Conservation (phyloP, 2,113 vertebrate genomes). For the Colossoma macropomum region DNA sequence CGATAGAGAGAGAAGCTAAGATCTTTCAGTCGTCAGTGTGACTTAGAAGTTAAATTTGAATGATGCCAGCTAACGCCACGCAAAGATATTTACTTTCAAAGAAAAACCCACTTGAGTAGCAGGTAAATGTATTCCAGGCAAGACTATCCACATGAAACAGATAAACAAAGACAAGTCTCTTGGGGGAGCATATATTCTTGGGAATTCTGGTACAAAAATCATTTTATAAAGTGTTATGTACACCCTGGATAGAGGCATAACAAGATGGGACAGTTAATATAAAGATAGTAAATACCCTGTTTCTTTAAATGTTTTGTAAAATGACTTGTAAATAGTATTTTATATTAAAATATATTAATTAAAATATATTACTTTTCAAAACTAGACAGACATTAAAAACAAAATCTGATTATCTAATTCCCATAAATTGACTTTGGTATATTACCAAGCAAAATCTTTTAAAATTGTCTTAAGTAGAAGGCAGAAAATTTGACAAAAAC, state of each 20-base stretch:
- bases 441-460: constrained; percentile 67
- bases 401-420: constrained; percentile 68
- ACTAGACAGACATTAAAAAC: constrained; percentile 73
- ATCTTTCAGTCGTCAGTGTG: constrained; percentile 19
- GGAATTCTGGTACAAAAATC: constrained; percentile 63
- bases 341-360: constrained; percentile 83
- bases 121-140: constrained; percentile 53
- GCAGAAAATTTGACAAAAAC: constrained; percentile 61
- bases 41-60: background rate
- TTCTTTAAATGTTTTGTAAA: constrained; percentile 65
- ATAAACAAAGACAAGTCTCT: constrained; percentile 39
- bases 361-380: constrained; percentile 84
- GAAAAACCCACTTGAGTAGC: background rate
- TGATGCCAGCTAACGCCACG: constrained; percentile 27
- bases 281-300: constrained; percentile 80
- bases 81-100: constrained; percentile 1
- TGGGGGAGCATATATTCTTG: constrained; percentile 55
- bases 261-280: constrained; percentile 67
- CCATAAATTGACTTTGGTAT: constrained; percentile 77
- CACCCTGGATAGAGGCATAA: constrained; percentile 59
- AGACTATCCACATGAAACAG: constrained; percentile 54
- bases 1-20: background rate
- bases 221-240: constrained; percentile 55
- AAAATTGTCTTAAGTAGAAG: constrained; percentile 59
- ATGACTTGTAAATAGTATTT: constrained; percentile 74